Percentiles rank a stretch among this genome's conserved stretches.
Conservation (phyloP, 2,113 vertebrate species). For the Sarotherodon lohbergeri region DNA sequence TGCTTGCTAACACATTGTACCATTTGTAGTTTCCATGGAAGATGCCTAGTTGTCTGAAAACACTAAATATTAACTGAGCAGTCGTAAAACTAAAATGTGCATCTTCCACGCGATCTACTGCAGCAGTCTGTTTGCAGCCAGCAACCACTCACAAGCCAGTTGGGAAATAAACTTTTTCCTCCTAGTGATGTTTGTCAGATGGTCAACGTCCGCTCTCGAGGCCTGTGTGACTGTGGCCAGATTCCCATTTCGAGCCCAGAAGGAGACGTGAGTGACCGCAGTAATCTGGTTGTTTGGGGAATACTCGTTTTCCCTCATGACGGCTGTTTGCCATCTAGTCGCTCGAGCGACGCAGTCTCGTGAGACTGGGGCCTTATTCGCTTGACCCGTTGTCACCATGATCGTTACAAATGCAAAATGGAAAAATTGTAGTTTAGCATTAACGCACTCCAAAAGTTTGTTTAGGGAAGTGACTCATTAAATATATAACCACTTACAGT, state of each 20-base stretch:
- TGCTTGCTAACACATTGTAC: neutral
- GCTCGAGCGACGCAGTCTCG: neutral
- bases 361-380: neutral
- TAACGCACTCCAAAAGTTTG: neutral
- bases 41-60: neutral
- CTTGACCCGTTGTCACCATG: neutral
- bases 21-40: neutral
- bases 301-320: neutral
- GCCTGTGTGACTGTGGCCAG: neutral
- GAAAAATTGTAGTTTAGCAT: neutral
- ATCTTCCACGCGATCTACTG: neutral
- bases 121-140: neutral
- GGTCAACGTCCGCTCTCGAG: neutral
- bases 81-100: neutral
- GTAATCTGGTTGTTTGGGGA: neutral
- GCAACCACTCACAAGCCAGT: neutral
- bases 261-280: neutral
- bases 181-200: neutral
- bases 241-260: neutral
- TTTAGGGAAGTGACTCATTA: neutral
- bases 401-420: neutral
- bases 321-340: neutral
- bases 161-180: neutral
- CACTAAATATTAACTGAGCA: neutral
- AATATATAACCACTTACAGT: neutral